These are phyloP conservation scores for Andrena bucephala DNA, from an alignment of 2,888 invertebrate species.

Conservation along the genomic window DNA sequence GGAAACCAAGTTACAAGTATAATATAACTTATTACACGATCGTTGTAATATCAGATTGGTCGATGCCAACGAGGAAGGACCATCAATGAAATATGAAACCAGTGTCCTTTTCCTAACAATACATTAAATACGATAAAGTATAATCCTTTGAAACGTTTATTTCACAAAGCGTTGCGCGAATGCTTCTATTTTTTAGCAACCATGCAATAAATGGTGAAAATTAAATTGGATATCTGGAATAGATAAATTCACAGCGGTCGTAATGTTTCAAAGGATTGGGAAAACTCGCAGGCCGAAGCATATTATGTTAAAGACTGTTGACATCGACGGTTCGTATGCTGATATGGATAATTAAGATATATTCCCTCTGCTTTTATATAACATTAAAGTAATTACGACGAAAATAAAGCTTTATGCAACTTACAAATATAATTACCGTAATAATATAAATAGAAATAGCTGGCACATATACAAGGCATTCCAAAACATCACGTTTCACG, in stretches of 20 bases:
- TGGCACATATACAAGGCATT: slow-evolving; percentile 83
- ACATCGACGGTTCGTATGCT: slow-evolving; percentile 32
- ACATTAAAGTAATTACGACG: slow-evolving; percentile 68
- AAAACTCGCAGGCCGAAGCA: slow-evolving; percentile 7
- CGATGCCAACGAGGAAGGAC: slow-evolving; percentile 50
- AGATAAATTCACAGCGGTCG: background rate
- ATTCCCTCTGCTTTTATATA: slow-evolving; percentile 33
- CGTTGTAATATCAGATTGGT: slow-evolving; percentile 51
- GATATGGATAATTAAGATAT: slow-evolving; percentile 37
- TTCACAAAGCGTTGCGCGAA: slow-evolving; percentile 1
- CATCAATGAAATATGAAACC: slow-evolving; percentile 16
- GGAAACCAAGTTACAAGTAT: slow-evolving; percentile 75
- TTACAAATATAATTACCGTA: slow-evolving; percentile 76
- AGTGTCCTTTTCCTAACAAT: slow-evolving; percentile 5
- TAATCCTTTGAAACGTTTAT: slow-evolving; percentile 25
- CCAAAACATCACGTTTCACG: slow-evolving; percentile 77
- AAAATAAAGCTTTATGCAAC: slow-evolving; percentile 73
- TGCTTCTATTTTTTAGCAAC: background rate
- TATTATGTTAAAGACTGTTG: slow-evolving; percentile 29
- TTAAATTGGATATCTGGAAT: slow-evolving; percentile 2
- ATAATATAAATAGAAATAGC: slow-evolving; percentile 81
- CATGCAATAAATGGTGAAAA: background rate
- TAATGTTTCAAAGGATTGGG: slow-evolving; percentile 12
- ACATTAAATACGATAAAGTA: slow-evolving; percentile 11
- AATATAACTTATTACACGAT: slow-evolving; percentile 60